Base-by-base conservation (phyloP, 2,113 vertebrate genomes). In the Cynocephalus volans region DNA sequence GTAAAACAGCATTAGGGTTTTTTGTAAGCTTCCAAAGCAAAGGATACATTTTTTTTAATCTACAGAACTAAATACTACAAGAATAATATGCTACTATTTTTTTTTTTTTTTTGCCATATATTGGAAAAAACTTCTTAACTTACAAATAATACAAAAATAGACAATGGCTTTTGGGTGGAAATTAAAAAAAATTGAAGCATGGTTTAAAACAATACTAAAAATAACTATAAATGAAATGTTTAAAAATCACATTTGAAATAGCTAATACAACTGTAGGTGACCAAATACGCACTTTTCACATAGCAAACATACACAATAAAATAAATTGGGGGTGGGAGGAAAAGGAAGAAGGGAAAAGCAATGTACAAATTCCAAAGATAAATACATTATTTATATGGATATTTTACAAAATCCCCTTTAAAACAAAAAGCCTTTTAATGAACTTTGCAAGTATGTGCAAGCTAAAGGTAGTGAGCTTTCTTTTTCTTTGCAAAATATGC, bases 311-410 rank as follows among this genome's bases (percentile, higher is more conserved):
- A 99, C 99, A 99, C 99, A 99, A 99, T 99, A 99, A 99, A 99
- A 99, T 99, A 99, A 99, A 99, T 97, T 97, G 88, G 98, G 98
- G 97, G 69, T 5, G 97, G 88, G 97, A 98, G 98, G 98, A 96
- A 62, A 56, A 91, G 97, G 96, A 97, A 95, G 95, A 28, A 81
- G 95, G 96, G 88, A 86, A 98, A 99, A 99, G 99, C 99, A 99
- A 99, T 99, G 99, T 99, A 99, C 99, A 99, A 99, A 99, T 99
- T 99, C 99, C 99, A 99, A 99, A 99, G 99, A 99, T 99, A 99
- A 99, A 99, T 99, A 99, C 99, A 99, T 99, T 99, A 99, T 99
- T 99, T 99, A 99, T 99, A 99, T 99, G 99, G 99, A 99, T 99
- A 99, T 99, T 99, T 99, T 99, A 99, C 99, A 99, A 99, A 99